These are phyloP conservation scores for Lepidothrix coronata DNA, from an alignment of 2,113 vertebrate genomes.

Conservation along the genomic window DNA sequence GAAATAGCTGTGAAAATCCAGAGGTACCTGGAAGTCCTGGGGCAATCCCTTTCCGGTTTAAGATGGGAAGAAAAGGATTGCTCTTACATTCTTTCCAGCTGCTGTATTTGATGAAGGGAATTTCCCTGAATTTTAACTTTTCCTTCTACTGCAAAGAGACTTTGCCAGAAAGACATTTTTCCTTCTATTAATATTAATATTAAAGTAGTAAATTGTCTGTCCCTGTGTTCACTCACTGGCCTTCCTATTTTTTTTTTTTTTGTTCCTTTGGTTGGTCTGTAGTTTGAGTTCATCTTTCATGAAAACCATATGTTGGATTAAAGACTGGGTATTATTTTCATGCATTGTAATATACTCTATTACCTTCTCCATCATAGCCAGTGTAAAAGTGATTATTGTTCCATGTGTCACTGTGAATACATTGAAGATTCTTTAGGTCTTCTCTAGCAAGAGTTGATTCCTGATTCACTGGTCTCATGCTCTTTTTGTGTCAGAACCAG, in stretches of 20 bases:
- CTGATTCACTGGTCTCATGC: not conserved
- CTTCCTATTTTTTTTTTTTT: not conserved
- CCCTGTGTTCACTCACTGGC: not conserved
- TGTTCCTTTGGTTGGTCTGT: not conserved
- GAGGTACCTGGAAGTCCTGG: not conserved
- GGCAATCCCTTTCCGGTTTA: not conserved
- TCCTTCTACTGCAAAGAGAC: not conserved
- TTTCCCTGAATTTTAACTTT: conserved; percentile 14
- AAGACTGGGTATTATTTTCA: conserved; percentile 16
- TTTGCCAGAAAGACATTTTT: not conserved
- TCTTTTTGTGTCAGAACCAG: not conserved
- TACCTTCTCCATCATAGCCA: conserved; percentile 3
- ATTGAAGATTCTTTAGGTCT: conserved; percentile 16
- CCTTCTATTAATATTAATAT: not conserved
- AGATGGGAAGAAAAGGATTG: not conserved
- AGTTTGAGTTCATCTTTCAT: conserved; percentile 33
- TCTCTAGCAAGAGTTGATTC: not conserved
- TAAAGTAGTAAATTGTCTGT: conserved; percentile 26
- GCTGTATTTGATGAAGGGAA: conserved; percentile 7
- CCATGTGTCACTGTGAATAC: not conserved
- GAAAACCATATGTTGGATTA: conserved; percentile 14
- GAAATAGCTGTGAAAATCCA: not conserved
- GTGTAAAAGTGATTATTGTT: conserved; percentile 32
- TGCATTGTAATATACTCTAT: conserved; percentile 12
- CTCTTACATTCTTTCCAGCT: not conserved